Conservation (phyloP, 2,113 vertebrate genomes). For the Rostratula benghalensis region DNA sequence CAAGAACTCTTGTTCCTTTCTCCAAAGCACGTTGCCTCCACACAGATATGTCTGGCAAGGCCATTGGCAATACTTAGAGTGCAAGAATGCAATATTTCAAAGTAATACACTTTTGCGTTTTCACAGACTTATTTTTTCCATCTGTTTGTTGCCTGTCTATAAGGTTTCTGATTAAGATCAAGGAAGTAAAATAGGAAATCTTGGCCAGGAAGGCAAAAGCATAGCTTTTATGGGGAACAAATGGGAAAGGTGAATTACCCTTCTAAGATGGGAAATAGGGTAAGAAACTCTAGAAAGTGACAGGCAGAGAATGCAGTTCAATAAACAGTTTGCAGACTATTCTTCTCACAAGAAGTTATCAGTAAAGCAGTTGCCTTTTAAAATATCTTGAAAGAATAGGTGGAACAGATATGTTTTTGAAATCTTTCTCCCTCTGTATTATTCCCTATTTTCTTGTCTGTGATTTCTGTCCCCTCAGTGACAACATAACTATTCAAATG, state of each 20-base stretch:
- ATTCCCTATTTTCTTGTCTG: not conserved
- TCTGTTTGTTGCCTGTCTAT: conserved; percentile 26
- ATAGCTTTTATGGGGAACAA: conserved; percentile 33
- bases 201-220: conserved; percentile 13
- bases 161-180: conserved; percentile 34
- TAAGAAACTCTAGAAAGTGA: conserved; percentile 30
- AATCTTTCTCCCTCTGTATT: not conserved
- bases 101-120: not conserved
- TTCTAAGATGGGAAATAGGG: not conserved
- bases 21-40: not conserved
- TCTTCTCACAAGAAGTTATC: not conserved
- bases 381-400: not conserved
- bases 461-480: not conserved
- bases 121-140: conserved; percentile 31
- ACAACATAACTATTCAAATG: not conserved
- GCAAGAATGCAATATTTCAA: conserved; percentile 41
- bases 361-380: not conserved
- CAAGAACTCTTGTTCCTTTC: conserved; percentile 5
- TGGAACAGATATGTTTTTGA: not conserved
- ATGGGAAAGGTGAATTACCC: not conserved
- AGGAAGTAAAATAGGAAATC: conserved; percentile 33
- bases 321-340: not conserved
- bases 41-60: not conserved
- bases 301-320: not conserved
- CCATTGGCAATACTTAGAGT: not conserved